Evolutionary conservation across 2,113 vertebrate genomes (phyloP), one percentile per base, ranked within the genome.

Genomic region (Ceyx margarethae): DNA sequence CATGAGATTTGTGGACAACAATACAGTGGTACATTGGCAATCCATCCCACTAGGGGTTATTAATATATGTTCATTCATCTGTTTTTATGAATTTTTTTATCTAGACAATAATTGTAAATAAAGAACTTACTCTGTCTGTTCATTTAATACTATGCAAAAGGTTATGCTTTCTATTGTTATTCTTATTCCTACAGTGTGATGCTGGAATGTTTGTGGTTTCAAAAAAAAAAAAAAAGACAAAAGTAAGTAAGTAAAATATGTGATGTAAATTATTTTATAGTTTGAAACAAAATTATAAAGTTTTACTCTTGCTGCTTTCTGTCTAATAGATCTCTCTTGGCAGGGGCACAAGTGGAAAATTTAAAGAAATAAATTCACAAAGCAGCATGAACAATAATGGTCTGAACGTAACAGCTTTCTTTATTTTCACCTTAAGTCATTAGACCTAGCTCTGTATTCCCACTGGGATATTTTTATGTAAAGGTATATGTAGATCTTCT

Each of bases 111-210:
- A 99, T 98, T 99, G 99, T 99, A 99, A 99, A 99, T 99, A 99
- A 99, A 99, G 98, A 99, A 98, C 98, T 99, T 98, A 98, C 98
- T 98, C 98, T 99, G 98, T 99, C 98, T 99, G 98, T 99, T 99
- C 98, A 99, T 99, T 99, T 99, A 99, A 98, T 99, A 99, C 99
- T 99, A 99, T 99, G 99, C 99, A 99, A 99, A 99, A 98, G 98
- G 98, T 98, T 98, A 98, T 98, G 99, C 98, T 99, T 99, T 98
- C 98, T 97, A 98, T 98, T 98, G 98, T 99, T 98, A 98, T 97
- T 98, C 98, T 97, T 98, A 97, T 95, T 98, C 97, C 97, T 96
- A 96, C 97, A 98, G 98, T 98, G 98, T 98, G 98, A 98, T 98
- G 98, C 98, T 98, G 98, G 98, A 98, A 98, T 98, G 98, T 98